Evolutionary conservation across 2,797 vertebrate species (phyloP).

Genomic region (Pristis pectinata): DNA sequence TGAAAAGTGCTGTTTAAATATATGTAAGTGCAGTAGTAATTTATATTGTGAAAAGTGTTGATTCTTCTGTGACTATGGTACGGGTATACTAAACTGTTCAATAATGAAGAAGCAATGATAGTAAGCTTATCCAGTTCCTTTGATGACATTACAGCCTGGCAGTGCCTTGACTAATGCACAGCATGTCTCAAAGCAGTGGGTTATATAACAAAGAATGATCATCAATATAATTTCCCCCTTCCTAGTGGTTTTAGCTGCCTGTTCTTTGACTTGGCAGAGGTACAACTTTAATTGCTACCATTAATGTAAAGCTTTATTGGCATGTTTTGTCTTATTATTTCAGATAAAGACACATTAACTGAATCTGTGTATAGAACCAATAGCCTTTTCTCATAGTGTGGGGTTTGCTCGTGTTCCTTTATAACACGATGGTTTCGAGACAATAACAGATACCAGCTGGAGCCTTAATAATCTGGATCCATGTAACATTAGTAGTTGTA

Average conservation of each 20-base stretch:
- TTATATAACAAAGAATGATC: neutral
- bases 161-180: neutral
- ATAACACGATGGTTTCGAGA: neutral
- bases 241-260: neutral
- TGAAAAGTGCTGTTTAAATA: neutral
- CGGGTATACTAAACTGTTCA: neutral
- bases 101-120: neutral
- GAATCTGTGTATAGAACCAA: neutral
- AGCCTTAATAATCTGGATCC: neutral
- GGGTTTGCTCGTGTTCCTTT: neutral
- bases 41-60: neutral
- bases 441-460: slow-evolving; percentile 31
- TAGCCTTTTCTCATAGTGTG: neutral
- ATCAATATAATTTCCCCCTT: neutral
- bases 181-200: neutral
- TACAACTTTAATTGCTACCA: slow-evolving; percentile 13
- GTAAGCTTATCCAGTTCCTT: neutral
- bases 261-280: neutral
- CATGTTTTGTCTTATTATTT: neutral
- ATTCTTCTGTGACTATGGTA: neutral
- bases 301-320: neutral
- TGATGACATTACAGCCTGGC: neutral
- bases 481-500: slow-evolving; percentile 10
- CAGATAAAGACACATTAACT: neutral
- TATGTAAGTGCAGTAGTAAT: neutral